These are phyloP conservation scores for Castor canadensis DNA, from an alignment of 2,113 vertebrate genomes.

Conservation along the genomic window DNA sequence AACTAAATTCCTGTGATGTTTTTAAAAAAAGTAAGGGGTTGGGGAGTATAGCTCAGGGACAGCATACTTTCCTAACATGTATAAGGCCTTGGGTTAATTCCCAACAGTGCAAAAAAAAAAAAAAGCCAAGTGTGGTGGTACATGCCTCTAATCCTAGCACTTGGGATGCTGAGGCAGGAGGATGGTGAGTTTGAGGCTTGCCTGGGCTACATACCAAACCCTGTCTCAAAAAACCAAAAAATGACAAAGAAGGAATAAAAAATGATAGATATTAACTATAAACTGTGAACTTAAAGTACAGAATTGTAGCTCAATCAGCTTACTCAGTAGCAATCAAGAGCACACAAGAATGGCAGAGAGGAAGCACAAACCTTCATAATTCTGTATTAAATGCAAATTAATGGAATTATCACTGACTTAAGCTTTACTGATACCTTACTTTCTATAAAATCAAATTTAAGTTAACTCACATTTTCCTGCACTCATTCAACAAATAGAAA, in stretches of 20 bases:
- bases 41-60: too few relatives aligned
- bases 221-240: too few relatives aligned
- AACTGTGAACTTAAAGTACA: background rate
- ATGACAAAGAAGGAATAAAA: background rate
- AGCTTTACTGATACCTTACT: constrained; percentile 15
- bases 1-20: too few relatives aligned
- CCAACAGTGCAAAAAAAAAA: too few relatives aligned
- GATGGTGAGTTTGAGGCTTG: too few relatives aligned
- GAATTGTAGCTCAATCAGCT: background rate
- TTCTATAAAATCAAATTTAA: background rate
- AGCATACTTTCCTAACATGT: too few relatives aligned
- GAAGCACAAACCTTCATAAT: constrained; percentile 19
- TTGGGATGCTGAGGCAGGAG: too few relatives aligned
- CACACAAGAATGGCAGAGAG: background rate
- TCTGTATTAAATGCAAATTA: constrained; percentile 33
- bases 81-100: too few relatives aligned
- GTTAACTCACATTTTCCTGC: constrained; percentile 10
- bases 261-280: background rate
- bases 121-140: too few relatives aligned
- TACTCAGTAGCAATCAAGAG: background rate
- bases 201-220: too few relatives aligned
- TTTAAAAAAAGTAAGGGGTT: too few relatives aligned
- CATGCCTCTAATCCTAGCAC: too few relatives aligned
- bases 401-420: constrained; percentile 7
- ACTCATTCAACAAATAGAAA: constrained; percentile 43